Evolutionary conservation across 64 coral and sea anemone species (phyloP).

Genomic region (Cladopsammia gracilis): DNA sequence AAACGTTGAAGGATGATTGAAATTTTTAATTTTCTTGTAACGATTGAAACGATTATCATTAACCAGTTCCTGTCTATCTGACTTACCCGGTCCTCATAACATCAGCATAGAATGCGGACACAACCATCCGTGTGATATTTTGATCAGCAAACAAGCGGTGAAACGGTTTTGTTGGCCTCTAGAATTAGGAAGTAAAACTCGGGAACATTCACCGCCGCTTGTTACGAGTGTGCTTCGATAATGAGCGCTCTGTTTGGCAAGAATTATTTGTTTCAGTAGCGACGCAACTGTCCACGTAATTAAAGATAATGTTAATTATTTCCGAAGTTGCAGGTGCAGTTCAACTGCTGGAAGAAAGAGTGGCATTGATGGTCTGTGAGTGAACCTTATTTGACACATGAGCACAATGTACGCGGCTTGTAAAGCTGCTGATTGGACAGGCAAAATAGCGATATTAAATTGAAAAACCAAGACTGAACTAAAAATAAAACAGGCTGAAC

Average conservation of each 20-base stretch:
- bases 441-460: too few relatives aligned
- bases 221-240: background rate
- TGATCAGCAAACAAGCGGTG: too few relatives aligned
- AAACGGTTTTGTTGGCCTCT: background rate
- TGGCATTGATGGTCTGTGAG: background rate
- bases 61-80: too few relatives aligned
- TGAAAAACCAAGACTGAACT: too few relatives aligned
- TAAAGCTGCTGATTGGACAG: too few relatives aligned
- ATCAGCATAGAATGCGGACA: too few relatives aligned
- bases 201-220: background rate
- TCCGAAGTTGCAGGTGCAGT: constrained; percentile 20
- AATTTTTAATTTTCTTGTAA: too few relatives aligned
- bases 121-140: too few relatives aligned
- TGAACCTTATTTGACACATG: background rate
- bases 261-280: background rate
- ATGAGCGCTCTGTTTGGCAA: background rate
- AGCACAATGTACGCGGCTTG: background rate
- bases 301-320: constrained; percentile 11
- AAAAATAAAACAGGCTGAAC: too few relatives aligned
- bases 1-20: too few relatives aligned
- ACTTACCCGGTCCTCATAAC: too few relatives aligned
- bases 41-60: too few relatives aligned
- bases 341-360: background rate
- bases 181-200: background rate
- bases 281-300: background rate